phyloP scores from a whole-genome alignment of 2,888 invertebrate species.

The Punctoribates punctum region DNA sequence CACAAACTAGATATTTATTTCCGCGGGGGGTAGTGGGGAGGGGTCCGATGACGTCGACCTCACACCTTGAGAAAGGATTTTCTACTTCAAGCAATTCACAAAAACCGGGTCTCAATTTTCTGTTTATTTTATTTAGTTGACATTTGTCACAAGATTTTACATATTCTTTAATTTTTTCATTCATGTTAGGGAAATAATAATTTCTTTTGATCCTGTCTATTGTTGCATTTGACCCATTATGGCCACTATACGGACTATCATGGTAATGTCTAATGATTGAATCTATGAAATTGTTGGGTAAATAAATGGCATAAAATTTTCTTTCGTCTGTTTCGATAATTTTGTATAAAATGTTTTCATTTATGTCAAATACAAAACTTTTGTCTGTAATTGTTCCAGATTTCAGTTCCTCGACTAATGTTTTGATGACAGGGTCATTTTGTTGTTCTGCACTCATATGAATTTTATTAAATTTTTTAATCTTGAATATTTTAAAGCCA shows the following conservation, averaged over 20 bases:
- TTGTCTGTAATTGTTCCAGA: background rate
- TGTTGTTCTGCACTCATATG: background rate
- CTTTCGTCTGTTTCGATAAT: background rate
- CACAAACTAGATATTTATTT: background rate
- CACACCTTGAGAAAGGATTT: background rate
- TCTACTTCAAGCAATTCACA: background rate
- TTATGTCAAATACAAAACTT: background rate
- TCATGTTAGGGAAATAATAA: background rate
- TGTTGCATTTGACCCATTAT: background rate
- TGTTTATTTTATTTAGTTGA: background rate
- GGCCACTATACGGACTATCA: background rate
- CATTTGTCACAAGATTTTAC: slow-evolving; percentile 2
- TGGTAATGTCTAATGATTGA: background rate
- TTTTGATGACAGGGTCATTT: background rate
- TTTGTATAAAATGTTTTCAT: background rate
- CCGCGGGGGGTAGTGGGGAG: background rate
- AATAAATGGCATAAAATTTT: background rate
- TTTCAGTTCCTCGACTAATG: background rate
- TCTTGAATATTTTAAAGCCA: background rate
- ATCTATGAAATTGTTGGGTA: background rate
- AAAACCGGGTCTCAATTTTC: background rate
- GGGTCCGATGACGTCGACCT: background rate
- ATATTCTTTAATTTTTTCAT: background rate
- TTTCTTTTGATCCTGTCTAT: background rate
- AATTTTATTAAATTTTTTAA: background rate